Percentiles rank a stretch among this genome's conserved stretches.
These are phyloP conservation scores for Propithecus coquereli DNA, from an alignment of 2,113 vertebrate species.

Conservation along the genomic window DNA sequence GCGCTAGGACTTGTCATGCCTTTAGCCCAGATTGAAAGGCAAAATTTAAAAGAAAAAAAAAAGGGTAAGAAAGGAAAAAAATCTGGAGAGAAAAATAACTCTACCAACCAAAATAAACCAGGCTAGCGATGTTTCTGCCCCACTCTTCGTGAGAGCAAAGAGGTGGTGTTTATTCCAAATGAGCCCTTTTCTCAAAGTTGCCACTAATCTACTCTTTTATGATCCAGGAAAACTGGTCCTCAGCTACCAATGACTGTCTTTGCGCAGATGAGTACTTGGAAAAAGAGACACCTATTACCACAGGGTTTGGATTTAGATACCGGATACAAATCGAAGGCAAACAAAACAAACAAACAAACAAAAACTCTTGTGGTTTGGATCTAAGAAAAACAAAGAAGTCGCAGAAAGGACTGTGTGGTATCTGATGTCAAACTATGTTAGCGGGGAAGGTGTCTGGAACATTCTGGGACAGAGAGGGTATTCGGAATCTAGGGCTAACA, in stretches of 20 bases:
- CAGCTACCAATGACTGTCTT: neutral
- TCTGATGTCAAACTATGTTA: conserved; percentile 37
- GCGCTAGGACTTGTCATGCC: neutral
- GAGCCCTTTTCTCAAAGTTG: conserved; percentile 1
- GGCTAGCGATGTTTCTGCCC: neutral
- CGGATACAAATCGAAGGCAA: conserved; percentile 40
- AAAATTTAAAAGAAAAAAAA: neutral
- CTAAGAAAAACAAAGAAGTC: neutral
- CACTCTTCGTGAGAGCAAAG: neutral
- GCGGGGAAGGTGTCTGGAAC: conserved; percentile 22
- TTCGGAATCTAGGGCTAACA: neutral
- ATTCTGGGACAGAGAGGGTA: neutral
- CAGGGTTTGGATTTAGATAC: conserved; percentile 52
- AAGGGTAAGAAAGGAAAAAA: neutral
- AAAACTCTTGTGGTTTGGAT: conserved; percentile 12
- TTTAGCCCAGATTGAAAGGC: neutral
- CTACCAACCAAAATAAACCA: conserved; percentile 29
- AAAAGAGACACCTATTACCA: neutral
- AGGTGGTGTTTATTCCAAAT: conserved; percentile 22
- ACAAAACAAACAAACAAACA: conserved; percentile 37
- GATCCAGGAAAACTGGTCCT: conserved; percentile 3
- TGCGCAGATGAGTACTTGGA: neutral
- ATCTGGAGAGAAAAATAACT: neutral
- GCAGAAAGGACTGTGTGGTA: conserved; percentile 19
- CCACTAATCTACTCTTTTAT: neutral